Evolutionary conservation across 2,113 vertebrate species (phyloP).

Genomic region (Gnathonemus echidnorhynchus): DNA sequence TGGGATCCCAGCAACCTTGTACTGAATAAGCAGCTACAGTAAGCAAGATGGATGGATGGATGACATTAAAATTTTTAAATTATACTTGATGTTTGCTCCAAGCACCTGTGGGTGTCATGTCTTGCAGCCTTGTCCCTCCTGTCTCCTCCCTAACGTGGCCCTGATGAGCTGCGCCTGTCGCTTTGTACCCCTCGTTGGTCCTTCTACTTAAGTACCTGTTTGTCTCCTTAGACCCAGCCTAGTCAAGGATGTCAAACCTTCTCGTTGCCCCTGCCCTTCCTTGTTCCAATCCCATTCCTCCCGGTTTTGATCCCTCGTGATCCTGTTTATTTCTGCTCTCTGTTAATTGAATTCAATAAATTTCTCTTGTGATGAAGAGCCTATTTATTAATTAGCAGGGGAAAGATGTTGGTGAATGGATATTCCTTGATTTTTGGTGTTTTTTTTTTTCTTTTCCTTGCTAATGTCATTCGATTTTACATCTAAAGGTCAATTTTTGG

Average conservation of each 20-base stretch:
- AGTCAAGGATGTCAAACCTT: neutral
- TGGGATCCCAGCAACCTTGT: neutral
- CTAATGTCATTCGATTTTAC: neutral
- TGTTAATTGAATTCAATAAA: neutral
- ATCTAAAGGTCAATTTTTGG: neutral
- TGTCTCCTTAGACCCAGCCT: neutral
- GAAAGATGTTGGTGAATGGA: neutral
- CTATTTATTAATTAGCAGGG: neutral
- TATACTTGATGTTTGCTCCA: neutral
- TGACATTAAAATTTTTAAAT: neutral
- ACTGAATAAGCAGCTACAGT: neutral
- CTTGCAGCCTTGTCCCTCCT: neutral
- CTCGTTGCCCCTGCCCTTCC: neutral
- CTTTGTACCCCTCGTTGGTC: neutral
- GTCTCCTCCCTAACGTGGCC: neutral
- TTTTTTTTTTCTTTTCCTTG: neutral
- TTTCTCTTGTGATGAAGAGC: neutral
- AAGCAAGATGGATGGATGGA: neutral
- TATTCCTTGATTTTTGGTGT: neutral
- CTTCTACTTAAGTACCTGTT: neutral
- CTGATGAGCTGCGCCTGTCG: neutral
- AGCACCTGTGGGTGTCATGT: neutral
- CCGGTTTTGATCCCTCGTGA: neutral
- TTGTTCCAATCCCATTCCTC: neutral
- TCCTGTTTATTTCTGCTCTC: neutral